phyloP scores from a whole-genome alignment of 2,797 vertebrate genomes.

The Chloroceryle inda region DNA sequence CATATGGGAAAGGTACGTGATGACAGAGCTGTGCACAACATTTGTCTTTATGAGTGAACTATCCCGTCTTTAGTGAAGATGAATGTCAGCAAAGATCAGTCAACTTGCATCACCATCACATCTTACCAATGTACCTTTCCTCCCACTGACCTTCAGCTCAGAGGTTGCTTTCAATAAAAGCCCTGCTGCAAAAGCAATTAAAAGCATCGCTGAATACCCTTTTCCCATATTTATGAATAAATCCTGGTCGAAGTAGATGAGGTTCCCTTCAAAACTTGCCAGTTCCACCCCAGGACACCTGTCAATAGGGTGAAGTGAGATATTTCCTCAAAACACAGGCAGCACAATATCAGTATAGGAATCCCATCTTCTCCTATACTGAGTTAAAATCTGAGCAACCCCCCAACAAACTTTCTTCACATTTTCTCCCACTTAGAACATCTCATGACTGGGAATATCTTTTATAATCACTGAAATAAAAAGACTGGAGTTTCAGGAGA shows the following conservation, averaged over 20 bases:
- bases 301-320: not conserved
- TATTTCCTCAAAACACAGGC: not conserved
- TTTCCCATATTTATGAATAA: not conserved
- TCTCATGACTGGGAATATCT: not conserved
- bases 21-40: slow-evolving; percentile 37
- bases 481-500: not conserved
- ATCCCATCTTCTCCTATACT: not conserved
- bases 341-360: not conserved
- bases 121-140: not conserved
- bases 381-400: not conserved
- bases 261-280: not conserved
- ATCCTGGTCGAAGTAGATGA: not conserved
- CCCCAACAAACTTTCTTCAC: not conserved
- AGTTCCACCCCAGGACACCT: not conserved
- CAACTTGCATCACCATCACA: not conserved
- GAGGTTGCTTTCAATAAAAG: not conserved
- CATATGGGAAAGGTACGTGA: not conserved
- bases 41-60: slow-evolving; percentile 74
- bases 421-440: not conserved
- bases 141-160: slow-evolving; percentile 45
- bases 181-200: not conserved
- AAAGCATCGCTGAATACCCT: not conserved
- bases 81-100: slow-evolving; percentile 62
- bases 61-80: slow-evolving; percentile 40
- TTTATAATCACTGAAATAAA: not conserved